Evolutionary conservation across 2,113 vertebrate genomes (phyloP).

Genomic region (Ptychochromis oligacanthus): DNA sequence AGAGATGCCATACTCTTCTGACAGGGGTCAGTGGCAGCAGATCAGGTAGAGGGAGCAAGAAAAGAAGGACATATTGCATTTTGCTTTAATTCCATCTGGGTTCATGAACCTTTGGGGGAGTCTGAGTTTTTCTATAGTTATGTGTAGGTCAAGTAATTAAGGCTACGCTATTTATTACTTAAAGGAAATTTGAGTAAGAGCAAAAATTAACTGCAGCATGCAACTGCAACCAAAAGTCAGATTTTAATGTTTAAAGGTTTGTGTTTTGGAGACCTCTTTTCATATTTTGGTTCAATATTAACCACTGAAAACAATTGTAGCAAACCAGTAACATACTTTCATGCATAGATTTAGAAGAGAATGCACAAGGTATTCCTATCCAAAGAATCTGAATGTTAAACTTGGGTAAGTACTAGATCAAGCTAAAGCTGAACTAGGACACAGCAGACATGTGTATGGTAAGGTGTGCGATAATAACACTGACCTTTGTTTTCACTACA

Average conservation of each 20-base stretch:
- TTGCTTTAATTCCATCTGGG: not conserved
- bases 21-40: constrained; percentile 20
- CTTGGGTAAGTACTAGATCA: not conserved
- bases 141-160: not conserved
- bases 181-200: not conserved
- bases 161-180: not conserved
- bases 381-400: not conserved
- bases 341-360: constrained; percentile 8
- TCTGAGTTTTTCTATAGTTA: not conserved
- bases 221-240: too few species aligned
- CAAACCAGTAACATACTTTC: not conserved
- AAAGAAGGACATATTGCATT: not conserved
- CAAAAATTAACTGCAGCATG: not conserved
- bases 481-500: not conserved
- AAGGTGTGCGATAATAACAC: not conserved
- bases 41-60: not conserved
- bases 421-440: not conserved
- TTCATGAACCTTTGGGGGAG: not conserved
- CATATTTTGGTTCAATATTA: not conserved
- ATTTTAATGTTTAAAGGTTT: not conserved
- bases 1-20: constrained; percentile 2
- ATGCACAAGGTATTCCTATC: not conserved
- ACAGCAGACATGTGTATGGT: not conserved
- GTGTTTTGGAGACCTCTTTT: not conserved
- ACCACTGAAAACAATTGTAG: not conserved